Evolutionary conservation across 1,140 invertebrate genomes (phyloP).

Genomic region (Drosophila orosa): DNA sequence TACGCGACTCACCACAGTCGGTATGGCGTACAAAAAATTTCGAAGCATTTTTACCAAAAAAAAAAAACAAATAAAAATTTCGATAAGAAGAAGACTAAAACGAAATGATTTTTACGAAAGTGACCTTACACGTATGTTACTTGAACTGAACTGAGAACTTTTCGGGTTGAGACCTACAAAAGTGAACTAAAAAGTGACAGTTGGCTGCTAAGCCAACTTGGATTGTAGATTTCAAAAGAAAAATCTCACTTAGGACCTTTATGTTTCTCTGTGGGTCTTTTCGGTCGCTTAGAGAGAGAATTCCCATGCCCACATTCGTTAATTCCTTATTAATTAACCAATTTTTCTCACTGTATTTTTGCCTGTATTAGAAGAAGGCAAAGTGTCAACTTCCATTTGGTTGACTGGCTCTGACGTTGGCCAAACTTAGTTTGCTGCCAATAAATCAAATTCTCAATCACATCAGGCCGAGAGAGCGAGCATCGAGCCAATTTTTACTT

Average conservation of each 20-base stretch:
- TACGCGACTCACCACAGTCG: neutral
- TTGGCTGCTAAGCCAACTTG: neutral
- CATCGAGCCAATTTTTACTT: conserved; percentile 41
- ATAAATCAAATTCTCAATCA: conserved; percentile 77
- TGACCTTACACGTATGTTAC: accelerated
- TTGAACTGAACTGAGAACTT: neutral
- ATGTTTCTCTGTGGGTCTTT: neutral
- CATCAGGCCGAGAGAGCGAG: conserved; percentile 47
- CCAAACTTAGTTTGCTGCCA: conserved; percentile 64
- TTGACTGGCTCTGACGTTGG: conserved; percentile 48
- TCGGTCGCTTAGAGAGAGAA: neutral
- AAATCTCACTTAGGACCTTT: neutral
- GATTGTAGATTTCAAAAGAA: neutral
- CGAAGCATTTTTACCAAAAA: neutral
- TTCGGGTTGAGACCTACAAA: neutral
- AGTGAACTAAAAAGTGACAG: too few species aligned
- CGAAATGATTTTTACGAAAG: neutral
- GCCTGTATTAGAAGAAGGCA: conserved; percentile 16
- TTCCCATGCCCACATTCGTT: neutral
- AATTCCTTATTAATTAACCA: neutral
- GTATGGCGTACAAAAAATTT: neutral
- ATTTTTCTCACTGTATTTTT: conserved; percentile 3
- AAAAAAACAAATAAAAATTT: neutral
- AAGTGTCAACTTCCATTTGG: conserved; percentile 44
- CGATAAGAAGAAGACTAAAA: neutral